These are phyloP conservation scores for Drosophila mauritiana DNA, from an alignment of 1,140 invertebrate species.

Conservation along the genomic window DNA sequence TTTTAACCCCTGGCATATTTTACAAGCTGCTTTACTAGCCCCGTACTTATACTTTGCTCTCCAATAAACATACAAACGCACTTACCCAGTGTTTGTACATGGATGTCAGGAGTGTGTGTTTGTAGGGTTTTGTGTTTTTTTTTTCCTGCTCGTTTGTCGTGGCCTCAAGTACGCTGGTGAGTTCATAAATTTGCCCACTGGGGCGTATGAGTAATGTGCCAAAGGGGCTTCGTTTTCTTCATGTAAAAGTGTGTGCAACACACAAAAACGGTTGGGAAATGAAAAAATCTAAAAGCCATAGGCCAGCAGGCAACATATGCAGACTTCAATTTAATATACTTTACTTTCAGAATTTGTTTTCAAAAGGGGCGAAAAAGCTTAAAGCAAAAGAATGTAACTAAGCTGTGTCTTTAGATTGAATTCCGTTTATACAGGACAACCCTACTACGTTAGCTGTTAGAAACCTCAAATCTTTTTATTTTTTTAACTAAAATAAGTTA, in stretches of 20 bases:
- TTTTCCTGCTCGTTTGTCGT: constrained; percentile 58
- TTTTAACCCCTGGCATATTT: constrained; percentile 82
- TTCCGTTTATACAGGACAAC: too few relatives aligned
- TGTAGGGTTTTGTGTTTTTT: constrained; percentile 21
- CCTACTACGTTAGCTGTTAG: too few relatives aligned
- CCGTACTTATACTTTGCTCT: constrained; percentile 45
- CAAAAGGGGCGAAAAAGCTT: neutral
- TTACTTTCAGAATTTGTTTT: neutral
- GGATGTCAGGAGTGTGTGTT: constrained; percentile 39
- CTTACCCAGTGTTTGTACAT: constrained; percentile 50
- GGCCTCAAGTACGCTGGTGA: constrained; percentile 73
- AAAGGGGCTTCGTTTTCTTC: constrained; percentile 54
- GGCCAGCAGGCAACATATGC: constrained; percentile 73
- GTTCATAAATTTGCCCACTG: constrained; percentile 82
- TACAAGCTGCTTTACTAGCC: constrained; percentile 76
- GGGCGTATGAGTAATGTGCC: constrained; percentile 80
- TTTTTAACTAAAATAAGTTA: too few relatives aligned
- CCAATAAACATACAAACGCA: constrained; percentile 79
- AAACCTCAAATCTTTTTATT: too few relatives aligned
- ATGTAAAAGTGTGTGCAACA: constrained; percentile 30
- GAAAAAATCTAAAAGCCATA: constrained; percentile 50
- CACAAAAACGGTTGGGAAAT: constrained; percentile 30
- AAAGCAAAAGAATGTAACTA: neutral
- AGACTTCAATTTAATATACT: constrained; percentile 62
- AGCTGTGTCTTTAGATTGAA: neutral